Conservation (phyloP, 1,140 invertebrate genomes). For the Helicoverpa zea region DNA sequence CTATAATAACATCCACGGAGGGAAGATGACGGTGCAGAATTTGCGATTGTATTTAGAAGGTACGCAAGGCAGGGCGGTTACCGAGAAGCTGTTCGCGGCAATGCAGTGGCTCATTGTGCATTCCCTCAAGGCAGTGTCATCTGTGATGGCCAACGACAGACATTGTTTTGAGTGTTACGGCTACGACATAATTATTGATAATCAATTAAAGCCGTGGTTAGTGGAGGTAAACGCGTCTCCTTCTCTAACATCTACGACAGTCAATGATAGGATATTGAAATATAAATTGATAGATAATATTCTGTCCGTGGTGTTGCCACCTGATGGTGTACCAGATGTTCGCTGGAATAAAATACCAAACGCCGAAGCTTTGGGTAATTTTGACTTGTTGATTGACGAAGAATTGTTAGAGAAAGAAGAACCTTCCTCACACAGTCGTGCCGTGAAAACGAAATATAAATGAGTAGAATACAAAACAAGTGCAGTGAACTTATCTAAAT, state of each 20-base stretch:
- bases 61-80: constrained; percentile 95
- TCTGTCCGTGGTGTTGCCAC: constrained; percentile 95
- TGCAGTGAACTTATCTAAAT: not conserved
- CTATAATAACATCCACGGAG: constrained; percentile 97
- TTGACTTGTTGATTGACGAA: constrained; percentile 96
- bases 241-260: constrained; percentile 97
- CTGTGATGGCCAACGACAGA: constrained; percentile 91
- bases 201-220: constrained; percentile 94
- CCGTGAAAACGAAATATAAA: constrained; percentile 40
- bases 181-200: constrained; percentile 97
- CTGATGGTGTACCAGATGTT: constrained; percentile 96
- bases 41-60: constrained; percentile 96
- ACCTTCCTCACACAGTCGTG: constrained; percentile 31
- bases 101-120: constrained; percentile 97
- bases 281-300: constrained; percentile 98
- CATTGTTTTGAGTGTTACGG: constrained; percentile 97
- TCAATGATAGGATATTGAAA: constrained; percentile 98
- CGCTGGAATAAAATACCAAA: constrained; percentile 96
- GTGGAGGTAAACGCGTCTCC: constrained; percentile 98
- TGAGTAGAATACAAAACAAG: not conserved
- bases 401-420: constrained; percentile 86
- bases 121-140: constrained; percentile 93
- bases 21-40: constrained; percentile 97
- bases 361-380: constrained; percentile 94
- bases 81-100: constrained; percentile 93